Evolutionary conservation across 1,140 invertebrate species (phyloP), one percentile per base, ranked within the genome.

Genomic region (Anastrepha obliqua): DNA sequence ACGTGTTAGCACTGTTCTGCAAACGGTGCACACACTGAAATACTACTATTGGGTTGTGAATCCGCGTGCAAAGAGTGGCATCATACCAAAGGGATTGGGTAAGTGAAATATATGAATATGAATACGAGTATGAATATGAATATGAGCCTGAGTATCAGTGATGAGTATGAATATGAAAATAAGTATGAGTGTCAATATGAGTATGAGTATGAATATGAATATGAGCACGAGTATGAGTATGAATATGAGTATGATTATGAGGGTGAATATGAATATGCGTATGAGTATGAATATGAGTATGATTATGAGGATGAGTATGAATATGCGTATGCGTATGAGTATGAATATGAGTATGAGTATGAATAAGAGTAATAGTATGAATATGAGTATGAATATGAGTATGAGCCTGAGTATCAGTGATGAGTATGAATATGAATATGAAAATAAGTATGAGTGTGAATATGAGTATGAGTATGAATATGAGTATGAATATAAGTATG

Each of bases 41-140:
- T 99, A 98, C 93, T 99, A 99, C 94, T 99, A 99, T 93, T 99
- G 99, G 98, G 97, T 99, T 17, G 97, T 98, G 3, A 99, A 98
- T 95, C 99, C 99, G 1, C 95, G 97, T 89, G 95, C 97, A 60
- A 98, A 98, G 93, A 99, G 98, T 94, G 98, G 98, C 58, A 98
- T 99, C 90, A 96, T 96, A 60, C 98, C 98, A 5, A 99, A 99
- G 94, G 98, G 98, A 91, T 94, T 98, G 87, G 98, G 98, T 99
- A 94, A 95, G 96, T 91, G 67, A 7, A 13, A 29, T 29, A 29
- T 17, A 62, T 62, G 17, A 62, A 4, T 62, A 62, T 17, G 17
- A 62, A 4, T 62, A 17, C 0, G 17, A 62, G 8, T 62, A 11
- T 5, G 17, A 62, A 4, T 15, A 62, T 62, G 1, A 62, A 4